These are phyloP conservation scores for Pedetes capensis DNA, from an alignment of 2,113 vertebrate species.

Conservation along the genomic window DNA sequence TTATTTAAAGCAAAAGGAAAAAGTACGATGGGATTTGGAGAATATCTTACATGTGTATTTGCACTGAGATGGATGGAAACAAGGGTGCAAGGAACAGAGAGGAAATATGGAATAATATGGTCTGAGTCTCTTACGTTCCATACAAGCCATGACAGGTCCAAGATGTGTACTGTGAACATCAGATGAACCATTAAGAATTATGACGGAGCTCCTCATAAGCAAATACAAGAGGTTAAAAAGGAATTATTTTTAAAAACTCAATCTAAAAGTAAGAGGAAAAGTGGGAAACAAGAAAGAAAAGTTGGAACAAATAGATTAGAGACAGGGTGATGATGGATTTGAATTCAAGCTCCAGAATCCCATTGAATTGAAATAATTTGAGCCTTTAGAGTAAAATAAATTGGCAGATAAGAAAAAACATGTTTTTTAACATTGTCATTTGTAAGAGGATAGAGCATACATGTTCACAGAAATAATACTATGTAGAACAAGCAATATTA, in stretches of 20 bases:
- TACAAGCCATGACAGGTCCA: neutral
- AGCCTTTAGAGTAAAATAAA: neutral
- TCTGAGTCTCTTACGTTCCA: neutral
- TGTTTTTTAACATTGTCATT: neutral
- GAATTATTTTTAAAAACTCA: neutral
- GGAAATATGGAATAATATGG: neutral
- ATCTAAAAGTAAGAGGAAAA: neutral
- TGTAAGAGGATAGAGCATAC: neutral
- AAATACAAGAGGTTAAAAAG: neutral
- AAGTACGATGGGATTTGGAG: too few species aligned
- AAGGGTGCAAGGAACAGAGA: neutral
- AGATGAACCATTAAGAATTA: neutral
- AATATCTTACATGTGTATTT: rapidly evolving
- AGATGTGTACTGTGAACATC: neutral
- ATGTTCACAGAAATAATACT: neutral
- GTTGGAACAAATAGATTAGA: neutral
- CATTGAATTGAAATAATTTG: neutral
- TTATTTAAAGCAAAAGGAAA: neutral
- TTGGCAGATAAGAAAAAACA: too few species aligned
- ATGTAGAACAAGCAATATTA: neutral
- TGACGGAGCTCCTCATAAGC: neutral
- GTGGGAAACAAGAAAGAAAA: too few species aligned
- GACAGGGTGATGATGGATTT: neutral
- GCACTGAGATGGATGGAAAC: neutral
- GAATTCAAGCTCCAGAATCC: neutral